These are phyloP conservation scores for Porites evermanni DNA, from an alignment of 92 coral and sea anemone genomes.

Conservation along the genomic window DNA sequence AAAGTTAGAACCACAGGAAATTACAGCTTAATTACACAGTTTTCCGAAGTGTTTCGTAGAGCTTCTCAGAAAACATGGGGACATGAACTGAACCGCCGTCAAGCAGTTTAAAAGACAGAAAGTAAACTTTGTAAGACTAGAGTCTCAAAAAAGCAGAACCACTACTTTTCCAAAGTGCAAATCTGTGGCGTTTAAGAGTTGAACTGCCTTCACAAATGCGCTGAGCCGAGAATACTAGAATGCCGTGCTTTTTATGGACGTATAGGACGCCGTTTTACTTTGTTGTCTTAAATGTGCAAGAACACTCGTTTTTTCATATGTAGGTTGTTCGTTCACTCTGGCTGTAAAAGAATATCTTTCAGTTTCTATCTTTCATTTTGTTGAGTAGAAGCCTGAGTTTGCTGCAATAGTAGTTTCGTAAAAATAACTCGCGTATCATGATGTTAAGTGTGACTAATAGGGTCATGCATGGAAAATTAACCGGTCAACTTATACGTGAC, in stretches of 20 bases:
- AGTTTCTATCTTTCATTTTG: background rate
- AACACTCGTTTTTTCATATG: too few relatives aligned
- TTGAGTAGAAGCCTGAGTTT: background rate
- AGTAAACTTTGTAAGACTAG: background rate
- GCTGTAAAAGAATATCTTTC: background rate
- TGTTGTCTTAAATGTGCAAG: too few relatives aligned
- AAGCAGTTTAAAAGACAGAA: background rate
- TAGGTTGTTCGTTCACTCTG: background rate
- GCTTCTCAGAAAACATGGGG: background rate
- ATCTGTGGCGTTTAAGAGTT: background rate
- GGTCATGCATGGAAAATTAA: conserved; percentile 4
- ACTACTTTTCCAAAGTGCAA: background rate
- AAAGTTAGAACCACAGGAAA: background rate
- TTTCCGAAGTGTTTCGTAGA: background rate
- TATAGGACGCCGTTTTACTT: background rate
- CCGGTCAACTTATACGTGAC: background rate
- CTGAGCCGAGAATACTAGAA: too few relatives aligned
- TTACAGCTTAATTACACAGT: background rate
- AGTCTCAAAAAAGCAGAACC: background rate
- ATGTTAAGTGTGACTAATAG: background rate
- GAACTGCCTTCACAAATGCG: background rate
- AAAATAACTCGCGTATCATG: background rate
- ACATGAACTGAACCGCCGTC: background rate
- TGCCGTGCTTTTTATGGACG: background rate
- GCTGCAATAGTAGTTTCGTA: background rate